Evolutionary conservation across 2,888 invertebrate species (phyloP).

Genomic region (Spicauda simplicius): DNA sequence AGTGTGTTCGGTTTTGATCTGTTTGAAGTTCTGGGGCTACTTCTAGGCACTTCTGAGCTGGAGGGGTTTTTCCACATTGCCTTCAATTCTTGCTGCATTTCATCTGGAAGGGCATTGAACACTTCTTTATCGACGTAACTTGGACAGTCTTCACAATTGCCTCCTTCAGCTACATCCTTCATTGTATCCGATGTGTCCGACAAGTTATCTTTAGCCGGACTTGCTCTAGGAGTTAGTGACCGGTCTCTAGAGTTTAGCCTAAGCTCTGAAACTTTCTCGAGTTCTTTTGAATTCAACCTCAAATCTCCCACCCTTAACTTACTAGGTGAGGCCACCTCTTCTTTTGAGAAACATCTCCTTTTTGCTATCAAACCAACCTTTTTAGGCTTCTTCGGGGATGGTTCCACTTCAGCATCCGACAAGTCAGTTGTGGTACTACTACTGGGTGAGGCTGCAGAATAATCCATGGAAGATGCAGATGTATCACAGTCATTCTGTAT

Average conservation of each 20-base stretch:
- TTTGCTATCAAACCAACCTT: constrained; percentile 81
- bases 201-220: constrained; percentile 74
- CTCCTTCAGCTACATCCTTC: constrained; percentile 70
- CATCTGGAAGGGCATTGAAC: constrained; percentile 88
- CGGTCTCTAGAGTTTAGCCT: constrained; percentile 75
- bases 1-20: constrained; percentile 86
- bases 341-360: constrained; percentile 75
- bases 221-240: constrained; percentile 75
- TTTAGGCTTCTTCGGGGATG: constrained; percentile 90
- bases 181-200: constrained; percentile 73
- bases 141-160: constrained; percentile 84
- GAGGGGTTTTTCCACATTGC: constrained; percentile 86
- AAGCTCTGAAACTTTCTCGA: constrained; percentile 82
- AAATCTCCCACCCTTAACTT: constrained; percentile 88
- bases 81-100: constrained; percentile 90
- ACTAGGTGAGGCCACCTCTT: constrained; percentile 87
- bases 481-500: constrained; percentile 85
- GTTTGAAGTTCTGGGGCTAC: constrained; percentile 78
- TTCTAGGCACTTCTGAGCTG: constrained; percentile 67
- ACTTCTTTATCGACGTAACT: constrained; percentile 88
- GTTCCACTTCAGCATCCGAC: constrained; percentile 89
- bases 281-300: constrained; percentile 86
- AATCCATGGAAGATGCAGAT: constrained; percentile 76
- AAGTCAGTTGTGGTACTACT: constrained; percentile 85
- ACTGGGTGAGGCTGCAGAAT: constrained; percentile 76